Evolutionary conservation across 2,797 vertebrate species (phyloP).

Genomic region (Coilia nasus): DNA sequence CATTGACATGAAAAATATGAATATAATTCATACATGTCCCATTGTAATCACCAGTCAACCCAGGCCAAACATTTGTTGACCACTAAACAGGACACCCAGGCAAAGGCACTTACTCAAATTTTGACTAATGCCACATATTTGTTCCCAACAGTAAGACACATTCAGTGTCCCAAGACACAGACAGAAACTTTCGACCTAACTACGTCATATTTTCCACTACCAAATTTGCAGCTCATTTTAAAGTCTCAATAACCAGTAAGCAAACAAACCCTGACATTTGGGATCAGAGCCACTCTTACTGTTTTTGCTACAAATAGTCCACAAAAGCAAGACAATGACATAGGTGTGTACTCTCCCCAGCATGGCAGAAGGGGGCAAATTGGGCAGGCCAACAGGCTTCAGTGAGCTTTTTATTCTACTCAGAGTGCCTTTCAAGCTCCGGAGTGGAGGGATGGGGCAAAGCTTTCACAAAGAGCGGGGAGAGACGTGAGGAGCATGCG

Average conservation of each 20-base stretch:
- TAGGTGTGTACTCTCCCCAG: constrained; percentile 36
- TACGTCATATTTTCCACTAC: background rate
- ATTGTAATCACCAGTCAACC: background rate
- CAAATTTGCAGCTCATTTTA: constrained; percentile 24
- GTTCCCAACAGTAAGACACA: background rate
- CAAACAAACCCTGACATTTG: constrained; percentile 26
- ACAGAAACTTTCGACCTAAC: background rate
- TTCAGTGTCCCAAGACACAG: background rate
- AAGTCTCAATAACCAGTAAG: constrained; percentile 27
- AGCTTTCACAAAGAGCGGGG: constrained; percentile 40
- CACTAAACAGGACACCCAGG: background rate
- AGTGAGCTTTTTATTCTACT: constrained; percentile 53
- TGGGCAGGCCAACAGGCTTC: constrained; percentile 31
- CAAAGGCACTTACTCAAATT: background rate
- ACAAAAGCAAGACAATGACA: constrained; percentile 36
- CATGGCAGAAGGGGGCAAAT: constrained; percentile 25
- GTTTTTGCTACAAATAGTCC: constrained; percentile 31
- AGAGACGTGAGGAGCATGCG: constrained; percentile 52
- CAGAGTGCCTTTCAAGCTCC: constrained; percentile 50
- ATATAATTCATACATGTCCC: background rate
- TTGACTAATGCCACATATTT: background rate
- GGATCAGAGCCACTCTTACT: background rate
- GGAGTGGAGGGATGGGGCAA: constrained; percentile 14
- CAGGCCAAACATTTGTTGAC: background rate
- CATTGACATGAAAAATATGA: background rate